These are phyloP conservation scores for Spodoptera littoralis DNA, from an alignment of 2,888 invertebrate species.

Conservation along the genomic window DNA sequence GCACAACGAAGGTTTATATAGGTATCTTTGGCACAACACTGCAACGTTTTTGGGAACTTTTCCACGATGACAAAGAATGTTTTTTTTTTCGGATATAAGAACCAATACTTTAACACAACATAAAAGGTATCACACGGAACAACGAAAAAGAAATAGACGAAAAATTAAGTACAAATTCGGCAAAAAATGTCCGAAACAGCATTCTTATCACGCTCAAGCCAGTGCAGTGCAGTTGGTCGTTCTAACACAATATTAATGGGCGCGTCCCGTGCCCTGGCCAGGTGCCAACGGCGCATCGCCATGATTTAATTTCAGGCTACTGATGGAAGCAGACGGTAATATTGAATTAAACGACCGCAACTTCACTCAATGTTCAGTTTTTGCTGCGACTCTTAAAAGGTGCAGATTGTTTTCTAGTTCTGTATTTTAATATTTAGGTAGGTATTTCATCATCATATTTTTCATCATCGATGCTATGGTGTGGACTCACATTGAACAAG, in stretches of 20 bases:
- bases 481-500: no score
- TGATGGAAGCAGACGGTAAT: slow-evolving; percentile 58
- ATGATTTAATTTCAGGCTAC: slow-evolving; percentile 56
- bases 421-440: no score
- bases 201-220: slow-evolving; percentile 55
- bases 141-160: slow-evolving; percentile 19
- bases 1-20: no score
- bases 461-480: no score
- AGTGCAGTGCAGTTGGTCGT: slow-evolving; percentile 55
- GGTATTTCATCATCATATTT: no score
- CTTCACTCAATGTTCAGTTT: slow-evolving; percentile 32
- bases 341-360: slow-evolving; percentile 54
- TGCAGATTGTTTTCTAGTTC: background rate
- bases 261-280: slow-evolving; percentile 40
- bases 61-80: background rate
- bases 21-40: no score
- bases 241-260: slow-evolving; percentile 61
- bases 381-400: slow-evolving; percentile 12
- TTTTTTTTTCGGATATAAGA: background rate
- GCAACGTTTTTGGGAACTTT: no score
- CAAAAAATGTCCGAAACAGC: slow-evolving; percentile 19
- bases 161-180: slow-evolving; percentile 9
- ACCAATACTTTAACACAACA: background rate
- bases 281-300: slow-evolving; percentile 58
- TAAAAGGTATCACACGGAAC: slow-evolving; percentile 6